Percentiles rank a stretch among this genome's conserved stretches.
Evolutionary conservation across 1,140 invertebrate genomes (phyloP).

Genomic region (Onthophagus taurus): DNA sequence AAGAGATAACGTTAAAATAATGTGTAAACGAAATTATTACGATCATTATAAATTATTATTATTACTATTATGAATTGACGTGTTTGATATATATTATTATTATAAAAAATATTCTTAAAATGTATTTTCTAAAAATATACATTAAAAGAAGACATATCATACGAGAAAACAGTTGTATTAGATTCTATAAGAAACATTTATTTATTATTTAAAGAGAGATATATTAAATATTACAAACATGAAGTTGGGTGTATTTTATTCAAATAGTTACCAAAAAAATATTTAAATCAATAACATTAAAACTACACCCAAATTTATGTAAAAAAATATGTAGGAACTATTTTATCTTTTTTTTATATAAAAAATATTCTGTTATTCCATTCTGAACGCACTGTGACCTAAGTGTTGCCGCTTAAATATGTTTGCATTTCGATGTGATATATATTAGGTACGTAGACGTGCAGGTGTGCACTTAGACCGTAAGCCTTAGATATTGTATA

Average conservation of each 20-base stretch:
- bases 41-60: conserved; percentile 1
- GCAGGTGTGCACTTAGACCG: background rate
- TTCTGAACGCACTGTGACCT: conserved; percentile 16
- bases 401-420: conserved; percentile 28
- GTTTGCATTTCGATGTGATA: conserved; percentile 35
- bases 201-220: background rate
- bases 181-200: background rate
- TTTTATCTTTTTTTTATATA: background rate
- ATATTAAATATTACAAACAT: background rate
- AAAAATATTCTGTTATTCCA: no score
- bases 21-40: conserved; percentile 7
- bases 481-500: background rate
- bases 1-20: conserved; percentile 9
- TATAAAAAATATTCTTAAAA: conserved; percentile 27
- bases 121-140: conserved; percentile 34
- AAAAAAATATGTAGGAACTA: background rate
- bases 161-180: conserved; percentile 5
- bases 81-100: conserved; percentile 26
- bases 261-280: background rate
- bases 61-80: conserved; percentile 2
- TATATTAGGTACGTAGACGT: conserved; percentile 12
- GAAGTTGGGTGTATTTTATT: background rate
- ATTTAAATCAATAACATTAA: background rate
- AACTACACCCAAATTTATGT: no score
- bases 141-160: conserved; percentile 19